Evolutionary conservation across 2,797 vertebrate species (phyloP).

Genomic region (Dendrocincla fuliginosa): DNA sequence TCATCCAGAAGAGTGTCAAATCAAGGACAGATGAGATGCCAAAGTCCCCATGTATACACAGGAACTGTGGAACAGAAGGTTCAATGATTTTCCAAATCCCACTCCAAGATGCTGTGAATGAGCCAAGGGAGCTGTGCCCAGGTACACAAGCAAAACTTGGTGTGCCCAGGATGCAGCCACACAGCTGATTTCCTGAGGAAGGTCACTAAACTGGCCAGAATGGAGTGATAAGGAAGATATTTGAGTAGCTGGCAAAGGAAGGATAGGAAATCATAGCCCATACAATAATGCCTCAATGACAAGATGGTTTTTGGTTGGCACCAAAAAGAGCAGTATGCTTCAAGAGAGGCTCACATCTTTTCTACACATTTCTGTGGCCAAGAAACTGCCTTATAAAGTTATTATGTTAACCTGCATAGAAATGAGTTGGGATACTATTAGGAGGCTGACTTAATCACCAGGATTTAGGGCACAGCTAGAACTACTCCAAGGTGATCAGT

Average conservation of each 20-base stretch:
- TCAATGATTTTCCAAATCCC: neutral
- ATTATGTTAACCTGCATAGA: neutral
- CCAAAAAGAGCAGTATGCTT: neutral
- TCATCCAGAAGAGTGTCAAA: neutral
- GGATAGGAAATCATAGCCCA: neutral
- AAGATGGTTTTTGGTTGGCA: neutral
- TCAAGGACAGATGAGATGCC: neutral
- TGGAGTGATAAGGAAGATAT: neutral
- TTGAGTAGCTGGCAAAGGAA: neutral
- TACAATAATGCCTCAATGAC: neutral
- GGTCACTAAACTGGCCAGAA: neutral
- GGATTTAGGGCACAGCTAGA: constrained; percentile 21
- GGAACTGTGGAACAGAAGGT: neutral
- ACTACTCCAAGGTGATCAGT: constrained; percentile 34
- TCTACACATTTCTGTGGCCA: neutral
- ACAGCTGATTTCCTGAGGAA: neutral
- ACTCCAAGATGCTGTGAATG: neutral
- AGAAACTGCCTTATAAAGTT: constrained; percentile 25
- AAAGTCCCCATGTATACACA: neutral
- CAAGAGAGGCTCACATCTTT: neutral
- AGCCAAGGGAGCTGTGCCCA: neutral
- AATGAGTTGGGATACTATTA: constrained; percentile 15
- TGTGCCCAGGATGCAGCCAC: neutral
- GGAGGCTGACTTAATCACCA: constrained; percentile 2
- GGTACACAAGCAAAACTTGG: accelerated